These are phyloP conservation scores for Geococcyx californianus DNA, from an alignment of 2,113 vertebrate species.

Conservation along the genomic window DNA sequence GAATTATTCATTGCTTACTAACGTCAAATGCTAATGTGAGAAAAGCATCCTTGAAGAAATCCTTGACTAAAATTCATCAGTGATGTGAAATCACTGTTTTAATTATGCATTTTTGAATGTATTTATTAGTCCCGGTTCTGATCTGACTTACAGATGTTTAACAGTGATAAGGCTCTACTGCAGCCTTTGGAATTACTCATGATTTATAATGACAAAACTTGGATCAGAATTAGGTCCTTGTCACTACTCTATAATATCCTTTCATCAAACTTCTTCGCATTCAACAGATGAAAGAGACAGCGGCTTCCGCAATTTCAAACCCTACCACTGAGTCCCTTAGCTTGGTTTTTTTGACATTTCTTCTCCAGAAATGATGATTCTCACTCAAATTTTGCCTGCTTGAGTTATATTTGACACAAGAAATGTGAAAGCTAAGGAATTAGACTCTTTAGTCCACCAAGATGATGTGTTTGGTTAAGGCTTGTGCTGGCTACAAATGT, in stretches of 20 bases:
- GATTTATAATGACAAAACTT: constrained; percentile 50
- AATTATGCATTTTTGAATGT: constrained; percentile 69
- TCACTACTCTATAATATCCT: constrained; percentile 24
- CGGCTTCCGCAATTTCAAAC: background rate
- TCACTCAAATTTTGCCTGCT: background rate
- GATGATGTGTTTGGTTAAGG: background rate
- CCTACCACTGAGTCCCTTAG: background rate
- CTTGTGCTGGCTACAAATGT: background rate
- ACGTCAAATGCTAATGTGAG: constrained; percentile 73
- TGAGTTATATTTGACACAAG: background rate
- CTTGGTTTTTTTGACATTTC: background rate
- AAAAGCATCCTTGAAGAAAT: constrained; percentile 74
- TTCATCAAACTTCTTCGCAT: constrained; percentile 43
- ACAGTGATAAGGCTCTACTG: constrained; percentile 36
- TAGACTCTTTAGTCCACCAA: background rate
- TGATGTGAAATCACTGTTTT: constrained; percentile 66
- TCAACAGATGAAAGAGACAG: constrained; percentile 18
- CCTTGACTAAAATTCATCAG: constrained; percentile 74
- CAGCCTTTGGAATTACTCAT: constrained; percentile 43
- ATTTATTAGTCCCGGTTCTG: constrained; percentile 65
- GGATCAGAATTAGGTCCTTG: constrained; percentile 56
- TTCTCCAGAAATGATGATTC: background rate
- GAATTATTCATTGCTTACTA: constrained; percentile 76
- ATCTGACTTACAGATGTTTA: constrained; percentile 63
- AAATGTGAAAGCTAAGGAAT: background rate